Evolutionary conservation across 2,888 invertebrate genomes (phyloP), one percentile per base, ranked within the genome.

Genomic region (Acleris literana): DNA sequence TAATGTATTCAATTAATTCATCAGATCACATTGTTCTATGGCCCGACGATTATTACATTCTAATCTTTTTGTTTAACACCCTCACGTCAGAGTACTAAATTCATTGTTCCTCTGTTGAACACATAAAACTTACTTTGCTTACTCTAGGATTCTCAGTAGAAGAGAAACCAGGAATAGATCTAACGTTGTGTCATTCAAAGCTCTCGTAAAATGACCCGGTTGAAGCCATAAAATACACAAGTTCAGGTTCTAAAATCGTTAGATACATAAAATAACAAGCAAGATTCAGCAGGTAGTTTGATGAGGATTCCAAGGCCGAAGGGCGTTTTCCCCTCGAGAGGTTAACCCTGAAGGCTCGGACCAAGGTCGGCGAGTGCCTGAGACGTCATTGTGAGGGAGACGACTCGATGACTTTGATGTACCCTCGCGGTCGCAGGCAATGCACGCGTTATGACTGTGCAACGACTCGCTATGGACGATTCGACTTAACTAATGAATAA

Each of bases 391-490:
- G 84, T 80, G 78, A 83, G 81, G 81, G 79, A 84, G 82, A 84
- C 82, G 85, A 84, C 85, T 85, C 82, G 81, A 78, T 86, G 87
- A 87, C 87, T 86, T 87, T 87, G 85, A 80, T 79, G 81, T 83
- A 87, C 82, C 86, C 85, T 85, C 81, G 73, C 79, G 76, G 78
- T 78, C 79, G 78, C 81, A 83, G 84, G 80, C 85, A 83, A 82
- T 82, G 86, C 82, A 82, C 86, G 84, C 80, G 74, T 83, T 85
- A 84, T 80, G 77, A 77, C 77, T 80, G 76, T 77, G 59, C 64
- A 56, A 63, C 62, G 68, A 66, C 63, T 70, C 57, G 39, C 54
- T 58, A 54, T 64, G 59, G 55, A 63, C 66, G 61, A 62, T 57
- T 66, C 61, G 29, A 44, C 61, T 61, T 66, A 46, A 56, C 61